These are phyloP conservation scores for Diloba caeruleocephala DNA, from an alignment of 2,888 invertebrate species.

Conservation along the genomic window DNA sequence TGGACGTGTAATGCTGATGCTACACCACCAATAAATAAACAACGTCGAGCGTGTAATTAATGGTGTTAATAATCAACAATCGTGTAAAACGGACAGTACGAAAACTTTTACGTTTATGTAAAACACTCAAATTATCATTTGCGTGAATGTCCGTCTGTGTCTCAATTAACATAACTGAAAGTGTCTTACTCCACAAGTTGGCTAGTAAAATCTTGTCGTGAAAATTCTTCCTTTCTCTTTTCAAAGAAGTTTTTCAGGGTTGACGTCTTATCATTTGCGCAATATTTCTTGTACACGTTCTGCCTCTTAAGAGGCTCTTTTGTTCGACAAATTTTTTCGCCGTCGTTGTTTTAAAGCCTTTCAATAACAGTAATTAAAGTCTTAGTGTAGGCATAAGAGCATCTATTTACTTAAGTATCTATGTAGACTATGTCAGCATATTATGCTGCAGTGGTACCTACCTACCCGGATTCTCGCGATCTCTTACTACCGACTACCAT, in stretches of 20 bases:
- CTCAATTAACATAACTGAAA: slow-evolving; percentile 9
- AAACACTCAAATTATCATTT: slow-evolving; percentile 6
- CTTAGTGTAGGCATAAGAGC: no score
- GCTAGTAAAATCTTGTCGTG: background rate
- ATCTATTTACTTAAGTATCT: no score
- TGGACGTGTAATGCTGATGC: no score
- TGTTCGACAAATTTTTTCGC: no score
- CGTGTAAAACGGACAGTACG: background rate
- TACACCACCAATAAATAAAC: no score
- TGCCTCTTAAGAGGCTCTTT: slow-evolving; percentile 15
- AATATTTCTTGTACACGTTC: slow-evolving; percentile 19
- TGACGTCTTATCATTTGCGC: slow-evolving; percentile 7
- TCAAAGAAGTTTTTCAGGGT: slow-evolving; percentile 6
- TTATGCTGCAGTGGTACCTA: no score
- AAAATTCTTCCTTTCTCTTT: slow-evolving; percentile 10
- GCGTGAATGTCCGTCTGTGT: background rate
- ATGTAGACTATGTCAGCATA: no score
- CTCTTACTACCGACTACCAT: no score
- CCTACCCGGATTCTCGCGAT: no score
- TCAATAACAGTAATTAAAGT: no score
- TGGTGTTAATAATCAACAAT: background rate
- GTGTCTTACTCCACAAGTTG: background rate
- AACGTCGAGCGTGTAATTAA: no score
- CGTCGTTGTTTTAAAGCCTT: no score
- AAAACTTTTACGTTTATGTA: slow-evolving; percentile 1